Conservation (phyloP, 64 coral and sea anemone genomes). For the Orbicella faveolata region DNA sequence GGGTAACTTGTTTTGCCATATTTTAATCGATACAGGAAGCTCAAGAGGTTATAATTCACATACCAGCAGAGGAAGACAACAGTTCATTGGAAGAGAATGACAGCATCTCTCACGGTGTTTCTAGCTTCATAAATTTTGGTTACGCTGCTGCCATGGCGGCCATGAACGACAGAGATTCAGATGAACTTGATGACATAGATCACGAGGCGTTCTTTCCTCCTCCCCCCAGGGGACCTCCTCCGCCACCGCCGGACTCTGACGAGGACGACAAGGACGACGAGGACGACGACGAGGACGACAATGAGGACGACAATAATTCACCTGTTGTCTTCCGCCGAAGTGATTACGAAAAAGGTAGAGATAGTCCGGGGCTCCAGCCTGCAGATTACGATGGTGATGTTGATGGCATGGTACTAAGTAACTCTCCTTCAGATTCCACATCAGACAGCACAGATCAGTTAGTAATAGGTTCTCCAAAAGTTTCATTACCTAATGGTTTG, state of each 20-base stretch:
- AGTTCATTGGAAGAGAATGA: conserved; percentile 30
- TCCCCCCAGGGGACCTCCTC: conserved; percentile 1
- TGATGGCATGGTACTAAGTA: background rate
- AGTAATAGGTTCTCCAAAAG: background rate
- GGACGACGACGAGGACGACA: background rate
- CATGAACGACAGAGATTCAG: background rate
- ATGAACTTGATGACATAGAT: background rate
- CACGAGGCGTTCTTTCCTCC: background rate
- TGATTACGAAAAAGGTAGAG: background rate
- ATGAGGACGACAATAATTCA: background rate
- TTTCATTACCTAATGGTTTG: background rate
- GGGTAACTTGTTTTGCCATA: background rate
- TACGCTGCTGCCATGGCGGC: background rate
- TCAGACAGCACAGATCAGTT: background rate
- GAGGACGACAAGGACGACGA: background rate
- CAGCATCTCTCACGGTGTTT: background rate
- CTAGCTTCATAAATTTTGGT: background rate
- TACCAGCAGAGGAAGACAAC: conserved; percentile 18
- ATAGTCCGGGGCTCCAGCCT: background rate
- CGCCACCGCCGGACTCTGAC: conserved; percentile 21
- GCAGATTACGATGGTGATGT: conserved; percentile 16
- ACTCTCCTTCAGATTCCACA: conserved; percentile 9
- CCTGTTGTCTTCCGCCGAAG: background rate
- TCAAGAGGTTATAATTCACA: conserved; percentile 35
- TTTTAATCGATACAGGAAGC: conserved; percentile 5